Evolutionary conservation across 2,113 vertebrate species (phyloP).

Genomic region (Egretta garzetta): DNA sequence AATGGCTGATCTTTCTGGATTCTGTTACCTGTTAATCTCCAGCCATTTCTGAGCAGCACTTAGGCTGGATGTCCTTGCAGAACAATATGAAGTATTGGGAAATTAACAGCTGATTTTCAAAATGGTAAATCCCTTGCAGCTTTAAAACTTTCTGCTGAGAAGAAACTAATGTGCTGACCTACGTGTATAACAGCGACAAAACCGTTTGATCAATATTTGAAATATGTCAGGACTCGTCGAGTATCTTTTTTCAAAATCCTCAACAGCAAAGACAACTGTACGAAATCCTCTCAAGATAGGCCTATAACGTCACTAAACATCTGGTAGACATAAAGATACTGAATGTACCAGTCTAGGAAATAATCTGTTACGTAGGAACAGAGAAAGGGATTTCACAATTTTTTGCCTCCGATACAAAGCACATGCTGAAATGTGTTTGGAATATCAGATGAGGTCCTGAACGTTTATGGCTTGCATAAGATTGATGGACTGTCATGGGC

Average conservation of each 20-base stretch:
- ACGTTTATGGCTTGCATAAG: not conserved
- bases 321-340: slow-evolving; percentile 22
- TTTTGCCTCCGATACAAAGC: slow-evolving; percentile 17
- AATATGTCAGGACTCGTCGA: not conserved
- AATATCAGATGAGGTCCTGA: not conserved
- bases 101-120: slow-evolving; percentile 61
- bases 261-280: not conserved
- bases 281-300: not conserved
- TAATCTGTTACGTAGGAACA: not conserved
- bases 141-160: slow-evolving; percentile 10
- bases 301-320: not conserved
- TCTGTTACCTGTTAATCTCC: slow-evolving; percentile 8
- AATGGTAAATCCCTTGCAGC: slow-evolving; percentile 31
- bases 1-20: not conserved
- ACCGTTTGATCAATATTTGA: not conserved
- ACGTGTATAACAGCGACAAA: not conserved
- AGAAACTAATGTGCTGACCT: slow-evolving; percentile 29
- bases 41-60: not conserved
- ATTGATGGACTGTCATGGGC: not conserved
- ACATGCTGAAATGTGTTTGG: not conserved
- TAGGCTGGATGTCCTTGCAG: slow-evolving; percentile 29
- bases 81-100: not conserved
- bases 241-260: not conserved
- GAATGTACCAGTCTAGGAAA: not conserved
- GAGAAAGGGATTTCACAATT: not conserved